These are phyloP conservation scores for Ptiloglossa arizonensis DNA, from an alignment of 1,140 invertebrate genomes.

Conservation along the genomic window DNA sequence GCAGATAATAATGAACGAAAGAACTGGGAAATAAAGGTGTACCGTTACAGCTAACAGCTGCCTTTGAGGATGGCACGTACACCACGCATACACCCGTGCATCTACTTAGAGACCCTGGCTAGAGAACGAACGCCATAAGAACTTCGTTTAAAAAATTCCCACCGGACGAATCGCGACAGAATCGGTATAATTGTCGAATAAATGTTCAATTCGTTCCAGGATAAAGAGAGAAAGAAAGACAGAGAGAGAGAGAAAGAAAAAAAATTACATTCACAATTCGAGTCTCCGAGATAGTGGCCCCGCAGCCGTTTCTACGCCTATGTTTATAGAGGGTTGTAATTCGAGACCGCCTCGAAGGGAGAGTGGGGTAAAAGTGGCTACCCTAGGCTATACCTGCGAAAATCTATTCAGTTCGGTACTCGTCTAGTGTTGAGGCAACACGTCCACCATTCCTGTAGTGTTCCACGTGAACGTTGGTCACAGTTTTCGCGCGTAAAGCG, in stretches of 20 bases:
- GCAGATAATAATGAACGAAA: constrained; percentile 26
- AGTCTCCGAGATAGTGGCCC: neutral
- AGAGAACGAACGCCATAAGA: neutral
- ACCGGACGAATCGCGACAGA: too few relatives aligned
- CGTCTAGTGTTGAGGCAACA: constrained; percentile 41
- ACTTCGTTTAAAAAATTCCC: too few relatives aligned
- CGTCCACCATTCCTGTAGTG: constrained; percentile 21
- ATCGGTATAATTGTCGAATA: too few relatives aligned
- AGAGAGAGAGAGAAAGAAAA: too few relatives aligned
- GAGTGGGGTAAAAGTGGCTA: constrained; percentile 69
- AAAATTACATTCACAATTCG: too few relatives aligned
- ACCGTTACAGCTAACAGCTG: constrained; percentile 37
- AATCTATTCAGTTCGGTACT: constrained; percentile 74
- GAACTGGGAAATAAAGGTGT: constrained; percentile 38
- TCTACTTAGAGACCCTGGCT: neutral
- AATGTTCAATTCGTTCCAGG: too few relatives aligned
- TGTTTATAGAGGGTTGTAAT: constrained; percentile 75
- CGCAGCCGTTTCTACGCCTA: constrained; percentile 66
- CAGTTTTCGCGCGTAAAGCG: too few relatives aligned
- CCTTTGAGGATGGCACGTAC: neutral
- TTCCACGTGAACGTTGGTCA: constrained; percentile 2
- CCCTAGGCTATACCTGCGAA: constrained; percentile 77
- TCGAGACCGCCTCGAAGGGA: constrained; percentile 68
- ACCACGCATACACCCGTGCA: neutral
- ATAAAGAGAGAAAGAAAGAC: too few relatives aligned